These are phyloP conservation scores for Apis cerana DNA, from an alignment of 1,140 invertebrate species.

Conservation along the genomic window DNA sequence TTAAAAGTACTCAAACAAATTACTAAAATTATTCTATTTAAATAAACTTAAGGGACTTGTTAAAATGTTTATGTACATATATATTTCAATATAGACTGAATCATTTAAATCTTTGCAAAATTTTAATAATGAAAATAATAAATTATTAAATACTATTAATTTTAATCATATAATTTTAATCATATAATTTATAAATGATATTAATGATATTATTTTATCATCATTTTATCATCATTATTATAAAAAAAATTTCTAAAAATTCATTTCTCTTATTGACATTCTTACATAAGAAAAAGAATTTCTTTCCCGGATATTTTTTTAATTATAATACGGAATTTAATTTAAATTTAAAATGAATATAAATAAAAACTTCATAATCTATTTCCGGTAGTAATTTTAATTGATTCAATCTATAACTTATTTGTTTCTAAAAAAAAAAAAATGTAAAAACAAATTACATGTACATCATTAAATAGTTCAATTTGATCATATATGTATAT, in stretches of 20 bases:
- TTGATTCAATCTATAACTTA: slow-evolving; percentile 20
- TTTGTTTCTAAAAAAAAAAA: slow-evolving; percentile 31
- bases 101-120: slow-evolving; percentile 20
- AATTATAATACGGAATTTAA: neutral
- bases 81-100: neutral
- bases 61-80: slow-evolving; percentile 26
- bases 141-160: too few relatives aligned
- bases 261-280: neutral
- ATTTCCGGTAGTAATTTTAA: slow-evolving; percentile 4
- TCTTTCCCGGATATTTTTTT: neutral
- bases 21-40: slow-evolving; percentile 9
- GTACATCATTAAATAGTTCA: slow-evolving; percentile 26
- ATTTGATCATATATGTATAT: slow-evolving; percentile 22
- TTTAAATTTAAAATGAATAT: neutral
- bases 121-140: neutral
- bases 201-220: neutral
- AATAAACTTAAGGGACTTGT: slow-evolving; percentile 49
- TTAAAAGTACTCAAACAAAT: neutral
- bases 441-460: slow-evolving; percentile 17
- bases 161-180: neutral
- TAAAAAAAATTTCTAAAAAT: neutral
- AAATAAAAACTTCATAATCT: neutral
- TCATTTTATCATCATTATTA: too few relatives aligned
- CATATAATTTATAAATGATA: neutral
- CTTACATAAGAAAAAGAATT: neutral